These are phyloP conservation scores for Limnothrissa miodon DNA, from an alignment of 2,113 vertebrate genomes.

Conservation along the genomic window DNA sequence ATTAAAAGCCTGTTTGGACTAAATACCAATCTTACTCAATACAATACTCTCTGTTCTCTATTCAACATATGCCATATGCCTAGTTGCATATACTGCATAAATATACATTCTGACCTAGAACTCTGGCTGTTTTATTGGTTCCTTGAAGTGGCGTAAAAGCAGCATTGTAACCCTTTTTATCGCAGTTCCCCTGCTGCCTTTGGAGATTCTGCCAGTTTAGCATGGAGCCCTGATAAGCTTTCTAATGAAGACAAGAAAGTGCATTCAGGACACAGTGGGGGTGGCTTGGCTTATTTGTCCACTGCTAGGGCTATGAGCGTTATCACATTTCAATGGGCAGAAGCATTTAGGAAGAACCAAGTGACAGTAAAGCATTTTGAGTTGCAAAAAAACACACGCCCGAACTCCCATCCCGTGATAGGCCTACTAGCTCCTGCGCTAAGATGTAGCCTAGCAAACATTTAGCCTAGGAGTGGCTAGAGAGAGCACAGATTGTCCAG, in stretches of 20 bases:
- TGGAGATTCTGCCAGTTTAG: constrained; percentile 3
- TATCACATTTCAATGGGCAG: not conserved
- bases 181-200: not conserved
- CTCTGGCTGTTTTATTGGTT: not conserved
- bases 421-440: not conserved
- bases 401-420: not conserved
- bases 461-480: not conserved
- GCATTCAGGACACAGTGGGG: constrained; percentile 1
- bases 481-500: not conserved
- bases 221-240: not conserved
- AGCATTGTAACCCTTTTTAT: not conserved
- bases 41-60: not conserved
- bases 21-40: not conserved
- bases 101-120: not conserved
- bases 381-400: not conserved
- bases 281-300: not conserved
- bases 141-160: not conserved
- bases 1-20: not conserved
- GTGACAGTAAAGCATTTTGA: not conserved
- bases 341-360: not conserved
- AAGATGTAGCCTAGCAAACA: not conserved
- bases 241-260: constrained; percentile 7
- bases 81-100: not conserved
- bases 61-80: not conserved
- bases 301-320: not conserved